Conservation (phyloP, 2,888 invertebrate genomes). For the Pterostichus niger region DNA sequence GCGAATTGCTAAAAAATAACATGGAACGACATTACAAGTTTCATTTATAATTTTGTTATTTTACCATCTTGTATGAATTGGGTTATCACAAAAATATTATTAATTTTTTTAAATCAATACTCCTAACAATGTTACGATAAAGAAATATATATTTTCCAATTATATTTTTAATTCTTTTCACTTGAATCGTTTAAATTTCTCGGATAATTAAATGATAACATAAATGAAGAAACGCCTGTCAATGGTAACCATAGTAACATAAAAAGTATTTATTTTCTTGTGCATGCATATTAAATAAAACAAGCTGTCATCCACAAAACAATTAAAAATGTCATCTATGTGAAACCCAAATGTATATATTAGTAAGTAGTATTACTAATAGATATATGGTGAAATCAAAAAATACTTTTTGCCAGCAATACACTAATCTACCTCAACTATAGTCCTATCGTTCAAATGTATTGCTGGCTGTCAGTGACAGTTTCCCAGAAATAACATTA, state of each 20-base stretch:
- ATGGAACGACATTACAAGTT: not conserved
- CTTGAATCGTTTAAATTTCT: no score
- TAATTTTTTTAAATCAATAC: not conserved
- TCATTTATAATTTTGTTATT: not conserved
- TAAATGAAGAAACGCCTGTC: not conserved
- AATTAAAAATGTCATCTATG: not conserved
- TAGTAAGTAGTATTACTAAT: no score
- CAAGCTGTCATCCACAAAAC: not conserved
- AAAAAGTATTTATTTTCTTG: not conserved
- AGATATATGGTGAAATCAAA: no score
- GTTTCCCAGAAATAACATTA: no score
- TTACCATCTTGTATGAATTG: not conserved
- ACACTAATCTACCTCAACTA: no score
- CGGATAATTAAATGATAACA: not conserved
- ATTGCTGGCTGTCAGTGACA: no score
- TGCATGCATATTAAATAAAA: not conserved
- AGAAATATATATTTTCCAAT: not conserved
- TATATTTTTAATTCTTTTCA: not conserved
- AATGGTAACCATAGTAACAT: not conserved
- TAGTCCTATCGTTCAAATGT: no score
- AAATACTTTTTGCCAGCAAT: no score
- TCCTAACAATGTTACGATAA: not conserved
- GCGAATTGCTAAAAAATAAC: constrained; percentile 10
- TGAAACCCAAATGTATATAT: no score
- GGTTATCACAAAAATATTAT: not conserved